Evolutionary conservation across 1,140 invertebrate genomes (phyloP).

Genomic region (Bombus haemorrhoidalis): DNA sequence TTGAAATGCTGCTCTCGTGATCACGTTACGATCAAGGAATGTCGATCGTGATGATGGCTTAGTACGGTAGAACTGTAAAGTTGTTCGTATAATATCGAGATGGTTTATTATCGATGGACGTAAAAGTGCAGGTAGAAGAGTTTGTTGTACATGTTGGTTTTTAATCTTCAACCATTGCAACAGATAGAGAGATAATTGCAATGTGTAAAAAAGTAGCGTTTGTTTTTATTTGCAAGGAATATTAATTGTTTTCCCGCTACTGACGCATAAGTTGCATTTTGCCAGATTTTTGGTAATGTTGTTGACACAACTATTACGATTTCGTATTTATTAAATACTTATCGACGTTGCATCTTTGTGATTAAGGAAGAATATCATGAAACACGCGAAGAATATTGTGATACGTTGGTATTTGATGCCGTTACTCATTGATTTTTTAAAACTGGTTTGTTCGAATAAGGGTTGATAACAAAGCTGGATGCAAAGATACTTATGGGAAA

Average conservation of each 20-base stretch:
- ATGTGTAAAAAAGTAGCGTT: not conserved
- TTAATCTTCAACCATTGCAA: not conserved
- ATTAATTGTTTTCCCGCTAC: not conserved
- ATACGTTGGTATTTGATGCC: too few species aligned
- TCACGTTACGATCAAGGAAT: constrained; percentile 16
- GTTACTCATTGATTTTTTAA: too few species aligned
- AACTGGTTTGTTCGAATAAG: too few species aligned
- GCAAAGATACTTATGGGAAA: not conserved
- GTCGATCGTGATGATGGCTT: not conserved
- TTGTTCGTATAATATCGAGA: not conserved
- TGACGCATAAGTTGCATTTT: not conserved
- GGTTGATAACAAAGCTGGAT: too few species aligned
- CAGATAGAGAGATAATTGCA: not conserved
- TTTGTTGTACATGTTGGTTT: not conserved
- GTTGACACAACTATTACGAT: too few species aligned
- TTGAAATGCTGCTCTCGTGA: constrained; percentile 24
- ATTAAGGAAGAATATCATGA: too few species aligned
- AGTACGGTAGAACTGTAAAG: not conserved
- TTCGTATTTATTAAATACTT: too few species aligned
- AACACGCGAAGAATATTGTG: too few species aligned
- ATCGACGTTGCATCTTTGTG: too few species aligned
- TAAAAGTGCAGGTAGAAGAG: not conserved
- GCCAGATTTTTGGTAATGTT: not conserved
- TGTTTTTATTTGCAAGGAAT: not conserved
- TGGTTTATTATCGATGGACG: not conserved